Evolutionary conservation across 2,113 vertebrate genomes (phyloP).

Genomic region (Ranitomeya variabilis): DNA sequence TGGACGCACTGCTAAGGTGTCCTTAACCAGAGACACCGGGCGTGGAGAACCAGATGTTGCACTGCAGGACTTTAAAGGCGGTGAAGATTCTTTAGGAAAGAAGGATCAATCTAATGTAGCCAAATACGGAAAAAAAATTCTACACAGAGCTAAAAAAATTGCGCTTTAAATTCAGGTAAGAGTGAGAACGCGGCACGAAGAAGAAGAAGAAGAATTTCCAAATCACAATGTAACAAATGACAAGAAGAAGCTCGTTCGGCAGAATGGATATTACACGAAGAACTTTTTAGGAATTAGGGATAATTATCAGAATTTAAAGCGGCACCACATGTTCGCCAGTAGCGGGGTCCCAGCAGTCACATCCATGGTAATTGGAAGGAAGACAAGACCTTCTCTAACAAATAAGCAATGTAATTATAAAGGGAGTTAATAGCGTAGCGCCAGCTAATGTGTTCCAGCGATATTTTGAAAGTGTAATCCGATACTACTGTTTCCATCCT

Average conservation of each 20-base stretch:
- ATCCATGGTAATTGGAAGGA: constrained; percentile 71
- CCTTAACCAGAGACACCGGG: background rate
- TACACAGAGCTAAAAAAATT: background rate
- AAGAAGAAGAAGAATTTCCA: background rate
- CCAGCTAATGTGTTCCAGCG: constrained; percentile 68
- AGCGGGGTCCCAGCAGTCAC: constrained; percentile 63
- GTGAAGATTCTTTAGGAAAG: background rate
- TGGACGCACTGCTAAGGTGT: background rate
- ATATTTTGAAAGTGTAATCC: constrained; percentile 77
- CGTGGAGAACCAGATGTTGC: background rate
- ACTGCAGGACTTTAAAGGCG: background rate
- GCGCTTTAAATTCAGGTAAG: too few relatives aligned
- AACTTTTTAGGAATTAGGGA: constrained; percentile 4
- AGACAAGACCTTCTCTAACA: constrained; percentile 74
- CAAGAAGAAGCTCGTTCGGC: background rate
- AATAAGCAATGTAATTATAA: constrained; percentile 76
- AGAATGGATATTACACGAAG: background rate
- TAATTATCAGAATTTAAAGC: constrained; percentile 32
- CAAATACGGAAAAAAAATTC: background rate
- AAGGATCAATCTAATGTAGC: background rate
- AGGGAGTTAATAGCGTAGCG: constrained; percentile 69
- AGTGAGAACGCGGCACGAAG: background rate
- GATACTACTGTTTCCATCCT: constrained; percentile 74
- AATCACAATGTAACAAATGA: background rate
- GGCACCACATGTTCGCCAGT: constrained; percentile 46